phyloP scores from a whole-genome alignment of 2,888 invertebrate genomes.

The Achlya flavicornis region DNA sequence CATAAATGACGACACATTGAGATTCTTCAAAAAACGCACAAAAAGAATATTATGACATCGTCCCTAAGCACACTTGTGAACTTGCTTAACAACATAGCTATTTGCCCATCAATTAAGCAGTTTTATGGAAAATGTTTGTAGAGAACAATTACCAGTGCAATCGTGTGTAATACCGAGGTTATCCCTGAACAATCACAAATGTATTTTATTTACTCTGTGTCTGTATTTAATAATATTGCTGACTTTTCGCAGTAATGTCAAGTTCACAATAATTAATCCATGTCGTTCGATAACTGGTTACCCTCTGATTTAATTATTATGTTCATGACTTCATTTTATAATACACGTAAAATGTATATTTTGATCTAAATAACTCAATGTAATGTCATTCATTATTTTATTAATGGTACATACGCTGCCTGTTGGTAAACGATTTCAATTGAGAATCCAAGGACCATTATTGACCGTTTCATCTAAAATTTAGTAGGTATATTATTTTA shows the following conservation, averaged over 20 bases:
- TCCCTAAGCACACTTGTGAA: conserved; percentile 23
- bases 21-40: conserved; percentile 9
- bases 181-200: conserved; percentile 23
- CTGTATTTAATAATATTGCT: conserved; percentile 4
- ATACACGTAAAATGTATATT: not conserved
- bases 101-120: conserved; percentile 38
- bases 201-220: conserved; percentile 4
- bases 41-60: conserved; percentile 18
- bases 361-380: not conserved
- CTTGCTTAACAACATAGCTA: conserved; percentile 33
- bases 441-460: no score
- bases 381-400: not conserved
- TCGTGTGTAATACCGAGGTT: conserved; percentile 34
- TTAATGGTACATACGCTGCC: no score
- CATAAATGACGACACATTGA: conserved; percentile 20
- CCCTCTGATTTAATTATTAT: conserved; percentile 18
- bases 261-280: conserved; percentile 22
- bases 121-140: conserved; percentile 22
- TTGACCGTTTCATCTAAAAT: no score
- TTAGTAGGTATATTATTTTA: no score
- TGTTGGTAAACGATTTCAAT: no score
- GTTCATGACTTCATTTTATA: conserved; percentile 3
- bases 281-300: conserved; percentile 14
- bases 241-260: conserved; percentile 21
- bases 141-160: conserved; percentile 37